phyloP scores from a whole-genome alignment of 2,113 vertebrate genomes.

The Pelecanoides urinatrix region DNA sequence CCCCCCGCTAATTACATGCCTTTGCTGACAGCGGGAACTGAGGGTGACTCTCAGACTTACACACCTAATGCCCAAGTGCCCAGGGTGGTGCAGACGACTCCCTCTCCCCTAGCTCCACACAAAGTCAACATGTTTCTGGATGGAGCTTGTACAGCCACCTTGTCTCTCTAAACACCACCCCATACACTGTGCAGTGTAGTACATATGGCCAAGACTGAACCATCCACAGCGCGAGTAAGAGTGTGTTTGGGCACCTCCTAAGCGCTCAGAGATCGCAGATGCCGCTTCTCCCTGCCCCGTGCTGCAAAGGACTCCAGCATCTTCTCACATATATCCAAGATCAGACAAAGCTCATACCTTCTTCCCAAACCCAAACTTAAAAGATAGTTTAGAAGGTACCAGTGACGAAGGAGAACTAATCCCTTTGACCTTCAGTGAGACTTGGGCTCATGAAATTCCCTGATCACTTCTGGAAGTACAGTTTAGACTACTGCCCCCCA shows the following conservation, averaged over 20 bases:
- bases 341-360: neutral
- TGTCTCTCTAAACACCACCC: neutral
- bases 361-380: neutral
- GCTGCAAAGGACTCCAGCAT: neutral
- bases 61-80: neutral
- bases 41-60: neutral
- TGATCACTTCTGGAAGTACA: neutral
- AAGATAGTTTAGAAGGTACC: neutral
- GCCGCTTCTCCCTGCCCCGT: rapidly evolving
- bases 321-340: neutral
- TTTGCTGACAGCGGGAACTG: neutral
- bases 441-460: neutral
- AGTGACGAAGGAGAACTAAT: neutral
- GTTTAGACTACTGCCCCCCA: neutral
- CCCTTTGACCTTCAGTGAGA: neutral
- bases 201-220: neutral
- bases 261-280: neutral
- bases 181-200: neutral
- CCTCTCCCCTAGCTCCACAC: neutral
- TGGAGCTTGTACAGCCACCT: neutral
- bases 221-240: neutral
- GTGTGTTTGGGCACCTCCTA: neutral
- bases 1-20: too few relatives aligned
- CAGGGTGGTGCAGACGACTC: neutral
- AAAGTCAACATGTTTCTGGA: neutral